A percentile compares a stretch with the other conserved stretches of the same genome.
These are phyloP conservation scores for Dysmachus trigonus DNA, from an alignment of 2,888 invertebrate species.

Conservation along the genomic window DNA sequence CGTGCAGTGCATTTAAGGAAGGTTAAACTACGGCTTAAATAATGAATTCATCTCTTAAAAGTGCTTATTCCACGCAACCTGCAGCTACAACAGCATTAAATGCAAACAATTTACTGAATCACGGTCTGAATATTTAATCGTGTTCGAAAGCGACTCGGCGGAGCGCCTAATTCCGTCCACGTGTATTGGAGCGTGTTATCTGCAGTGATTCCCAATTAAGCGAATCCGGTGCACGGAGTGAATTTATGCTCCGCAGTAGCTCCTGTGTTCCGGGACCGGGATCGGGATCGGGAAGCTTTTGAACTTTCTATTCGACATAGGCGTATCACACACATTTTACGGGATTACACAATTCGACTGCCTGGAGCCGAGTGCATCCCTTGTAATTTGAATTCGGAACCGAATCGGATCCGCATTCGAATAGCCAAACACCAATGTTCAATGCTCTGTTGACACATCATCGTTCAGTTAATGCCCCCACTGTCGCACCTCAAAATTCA, in stretches of 20 bases:
- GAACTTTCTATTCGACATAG: background rate
- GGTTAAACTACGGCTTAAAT: background rate
- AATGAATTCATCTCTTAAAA: background rate
- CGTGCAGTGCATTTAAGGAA: background rate
- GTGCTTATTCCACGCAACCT: background rate
- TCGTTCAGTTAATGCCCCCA: background rate
- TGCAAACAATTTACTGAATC: slow-evolving; percentile 16
- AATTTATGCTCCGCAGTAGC: background rate
- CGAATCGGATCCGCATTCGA: background rate
- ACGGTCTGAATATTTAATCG: slow-evolving; percentile 1
- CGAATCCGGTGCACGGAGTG: background rate
- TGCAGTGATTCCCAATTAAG: slow-evolving; percentile 7
- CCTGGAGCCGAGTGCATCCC: background rate
- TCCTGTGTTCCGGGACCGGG: background rate
- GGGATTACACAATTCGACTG: background rate
- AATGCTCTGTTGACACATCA: background rate
- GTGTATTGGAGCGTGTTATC: slow-evolving; percentile 27
- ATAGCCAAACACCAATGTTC: background rate
- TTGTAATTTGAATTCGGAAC: background rate
- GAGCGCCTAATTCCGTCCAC: slow-evolving; percentile 4
- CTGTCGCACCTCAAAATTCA: background rate
- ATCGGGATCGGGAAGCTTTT: background rate
- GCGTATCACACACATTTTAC: background rate
- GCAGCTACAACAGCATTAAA: background rate
- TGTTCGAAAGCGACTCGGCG: background rate